A percentile compares a stretch with the other conserved stretches of the same genome.
These are phyloP conservation scores for Sinocyclocheilus anshuiensis DNA, from an alignment of 2,113 vertebrate genomes.

Conservation along the genomic window DNA sequence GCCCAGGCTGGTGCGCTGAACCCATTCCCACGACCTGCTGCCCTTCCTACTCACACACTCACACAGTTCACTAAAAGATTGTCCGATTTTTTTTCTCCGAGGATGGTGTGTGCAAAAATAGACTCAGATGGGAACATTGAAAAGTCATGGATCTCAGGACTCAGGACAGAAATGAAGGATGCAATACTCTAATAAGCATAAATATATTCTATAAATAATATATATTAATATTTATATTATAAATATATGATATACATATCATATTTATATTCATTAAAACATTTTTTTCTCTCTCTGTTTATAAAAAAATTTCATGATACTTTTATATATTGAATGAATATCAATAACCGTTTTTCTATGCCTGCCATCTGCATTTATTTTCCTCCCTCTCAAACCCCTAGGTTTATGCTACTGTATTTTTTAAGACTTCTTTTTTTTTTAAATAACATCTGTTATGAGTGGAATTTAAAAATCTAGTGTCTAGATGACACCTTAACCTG, in stretches of 20 bases:
- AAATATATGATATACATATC: background rate
- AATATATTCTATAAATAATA: too few relatives aligned
- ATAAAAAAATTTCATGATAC: too few relatives aligned
- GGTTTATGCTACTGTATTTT: too few relatives aligned
- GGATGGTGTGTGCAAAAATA: conserved; percentile 15
- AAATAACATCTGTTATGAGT: too few relatives aligned
- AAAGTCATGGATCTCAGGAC: conserved; percentile 15
- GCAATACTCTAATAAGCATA: background rate
- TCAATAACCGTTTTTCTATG: too few relatives aligned
- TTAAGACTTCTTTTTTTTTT: too few relatives aligned
- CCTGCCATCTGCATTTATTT: too few relatives aligned
- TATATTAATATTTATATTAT: too few relatives aligned
- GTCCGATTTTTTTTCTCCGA: background rate
- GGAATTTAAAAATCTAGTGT: too few relatives aligned
- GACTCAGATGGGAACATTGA: conserved; percentile 19
- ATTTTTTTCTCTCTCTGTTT: too few relatives aligned
- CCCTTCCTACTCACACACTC: conserved; percentile 65
- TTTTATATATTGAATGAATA: too few relatives aligned
- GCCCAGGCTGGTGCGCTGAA: conserved; percentile 49
- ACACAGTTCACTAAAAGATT: conserved; percentile 12
- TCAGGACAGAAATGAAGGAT: background rate
- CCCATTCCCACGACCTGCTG: conserved; percentile 74
- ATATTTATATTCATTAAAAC: background rate
- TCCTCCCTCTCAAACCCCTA: too few relatives aligned
- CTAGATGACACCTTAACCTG: background rate